Conservation (phyloP, 2,113 vertebrate species). For the Eptatretus burgeri region DNA sequence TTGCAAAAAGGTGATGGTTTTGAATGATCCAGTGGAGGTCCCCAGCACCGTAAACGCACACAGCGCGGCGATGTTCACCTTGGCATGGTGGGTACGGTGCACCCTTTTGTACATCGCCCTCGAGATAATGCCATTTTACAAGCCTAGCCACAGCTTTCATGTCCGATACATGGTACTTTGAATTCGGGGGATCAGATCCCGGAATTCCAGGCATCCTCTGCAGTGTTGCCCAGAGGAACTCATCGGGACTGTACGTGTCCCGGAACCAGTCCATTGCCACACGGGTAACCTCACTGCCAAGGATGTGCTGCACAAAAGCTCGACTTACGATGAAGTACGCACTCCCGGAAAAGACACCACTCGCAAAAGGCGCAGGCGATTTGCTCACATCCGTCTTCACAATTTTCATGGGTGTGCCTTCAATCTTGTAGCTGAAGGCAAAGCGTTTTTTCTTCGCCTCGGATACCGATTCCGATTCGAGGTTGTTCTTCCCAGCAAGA, state of each 20-base stretch:
- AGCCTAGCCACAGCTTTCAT: slow-evolving; percentile 33
- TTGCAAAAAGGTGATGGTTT: slow-evolving; percentile 47
- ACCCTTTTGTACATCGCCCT: slow-evolving; percentile 26
- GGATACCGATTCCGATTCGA: slow-evolving; percentile 32
- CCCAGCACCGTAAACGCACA: slow-evolving; percentile 44
- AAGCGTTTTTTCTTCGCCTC: slow-evolving; percentile 23
- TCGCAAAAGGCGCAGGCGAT: slow-evolving; percentile 22
- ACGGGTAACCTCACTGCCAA: slow-evolving; percentile 16
- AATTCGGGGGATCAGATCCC: slow-evolving; percentile 19
- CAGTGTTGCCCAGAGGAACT: slow-evolving; percentile 64
- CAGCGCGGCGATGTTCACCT: slow-evolving; percentile 20
- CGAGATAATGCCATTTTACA: slow-evolving; percentile 34
- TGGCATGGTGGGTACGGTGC: slow-evolving; percentile 37
- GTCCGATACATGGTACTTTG: slow-evolving; percentile 37
- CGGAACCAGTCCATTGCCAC: slow-evolving; percentile 38
- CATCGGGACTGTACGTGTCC: slow-evolving; percentile 66
- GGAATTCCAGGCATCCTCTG: slow-evolving; percentile 36
- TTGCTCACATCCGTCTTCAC: slow-evolving; percentile 14
- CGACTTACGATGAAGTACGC: slow-evolving; percentile 39
- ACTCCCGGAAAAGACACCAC: slow-evolving; percentile 38
- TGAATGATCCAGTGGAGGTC: slow-evolving; percentile 40
- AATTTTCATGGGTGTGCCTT: not conserved
- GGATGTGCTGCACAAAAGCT: slow-evolving; percentile 31
- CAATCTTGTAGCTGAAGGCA: slow-evolving; percentile 23
- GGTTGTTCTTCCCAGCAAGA: slow-evolving; percentile 34